Base-by-base conservation (phyloP, 2,797 vertebrate genomes). In the Argentina silus region DNA sequence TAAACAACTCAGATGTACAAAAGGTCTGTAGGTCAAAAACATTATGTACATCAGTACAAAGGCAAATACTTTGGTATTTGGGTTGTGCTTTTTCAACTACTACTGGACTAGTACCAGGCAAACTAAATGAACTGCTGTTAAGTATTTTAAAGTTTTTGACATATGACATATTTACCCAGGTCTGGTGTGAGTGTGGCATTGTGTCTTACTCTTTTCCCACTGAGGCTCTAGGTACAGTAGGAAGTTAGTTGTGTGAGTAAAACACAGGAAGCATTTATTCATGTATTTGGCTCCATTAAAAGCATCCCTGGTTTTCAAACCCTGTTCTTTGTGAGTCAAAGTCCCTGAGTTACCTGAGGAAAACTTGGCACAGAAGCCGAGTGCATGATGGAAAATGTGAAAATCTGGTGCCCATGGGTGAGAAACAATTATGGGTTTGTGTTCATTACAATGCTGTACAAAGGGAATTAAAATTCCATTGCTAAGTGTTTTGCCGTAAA, bases 391-490 rank as follows among this genome's bases (percentile, higher is more conserved):
- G 89, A 92, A 91, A 91, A 89, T 89, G 83, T 84, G 90, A 89
- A 90, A 84, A 81, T 76, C 83, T 81, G 85, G 81, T 85, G 88
- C 89, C 88, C 82, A 78, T 85, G 89, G 89, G 89, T 90, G 88
- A 86, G 89, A 91, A 92, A 91, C 86, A 90, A 91, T 91, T 91
- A 93, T 83, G 84, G 88, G 81, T 86, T 90, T 90, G 82, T 83
- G 80, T 89, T 89, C 85, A 91, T 91, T 88, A 90, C 90, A 91
- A 90, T 87, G 78, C 74, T 73, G 79, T 81, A 88, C 87, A 91
- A 92, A 92, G 86, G 82, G 81, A 89, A 86, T 83, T 70, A 87
- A 89, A 90, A 92, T 93, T 90, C 89, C 87, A 77, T 47, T 85
- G 74, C 81, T 87, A 86, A 92, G 89, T 90, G 85, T 91, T 91